Base-by-base conservation (phyloP, 2,113 vertebrate species). In the Tyrannus savana region DNA sequence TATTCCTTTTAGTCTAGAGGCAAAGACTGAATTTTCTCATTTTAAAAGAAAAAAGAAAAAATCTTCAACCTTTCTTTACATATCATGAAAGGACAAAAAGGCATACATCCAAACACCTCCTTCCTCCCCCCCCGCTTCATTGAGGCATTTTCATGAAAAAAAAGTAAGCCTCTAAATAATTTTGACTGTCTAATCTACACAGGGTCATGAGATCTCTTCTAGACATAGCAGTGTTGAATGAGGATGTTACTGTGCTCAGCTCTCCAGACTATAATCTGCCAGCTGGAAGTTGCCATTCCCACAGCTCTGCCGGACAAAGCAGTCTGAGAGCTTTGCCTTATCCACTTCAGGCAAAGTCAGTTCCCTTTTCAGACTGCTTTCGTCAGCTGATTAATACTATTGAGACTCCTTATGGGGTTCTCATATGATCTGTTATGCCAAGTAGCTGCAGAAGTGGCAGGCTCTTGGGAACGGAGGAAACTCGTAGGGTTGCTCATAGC, bases 231-330 rank as follows among this genome's bases (percentile, higher is more conserved):
- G 21, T 53, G 53, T 64, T 68, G 53, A 92, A 83, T 73, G 62
- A 87, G 59, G 37, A 73, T 49, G 19, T 63, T 47, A 47, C 79
- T 52, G 31, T 24, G 18, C 63, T 60, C 31, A 62, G 68, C 55
- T 62, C 68, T 76, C 37, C 55, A 53, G 49, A 76, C 9, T 42
- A 14, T 81, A 78, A 78, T 63, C 69, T 5, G 6, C 59, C 80
- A 84, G 83, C 46, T 92, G 72, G 79, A 95, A 92, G 55, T 35
- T 92, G 46, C 72, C 68, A 28, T 89, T 94, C 83, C 68, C 76
- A 96, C 41, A 77, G 25, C n/a, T 90, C 53, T 80, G 33, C 55
- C 3, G 8, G 79, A 96, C 63, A 77, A 90, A 95, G 30, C 33
- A 85, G 56, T 33, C 78, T 59, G 66, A 96, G 79, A 80, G 37